A percentile compares a stretch with the other conserved stretches of the same genome.
Evolutionary conservation across 2,113 vertebrate species (phyloP).

Genomic region (Semnornis frantzii): DNA sequence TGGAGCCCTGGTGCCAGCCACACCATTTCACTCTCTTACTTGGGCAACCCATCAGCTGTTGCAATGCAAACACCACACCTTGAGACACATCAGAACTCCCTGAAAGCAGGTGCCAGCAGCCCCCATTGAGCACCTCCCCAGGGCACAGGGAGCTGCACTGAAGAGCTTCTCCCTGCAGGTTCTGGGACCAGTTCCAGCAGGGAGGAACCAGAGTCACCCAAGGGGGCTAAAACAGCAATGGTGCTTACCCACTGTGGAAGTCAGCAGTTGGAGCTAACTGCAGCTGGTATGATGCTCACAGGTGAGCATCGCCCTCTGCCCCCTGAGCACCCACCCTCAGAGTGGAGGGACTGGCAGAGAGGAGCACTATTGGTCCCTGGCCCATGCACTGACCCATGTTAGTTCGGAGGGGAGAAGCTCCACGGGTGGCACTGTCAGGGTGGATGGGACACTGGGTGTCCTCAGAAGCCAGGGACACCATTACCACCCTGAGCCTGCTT

Average conservation of each 20-base stretch:
- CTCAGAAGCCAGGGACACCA: rapidly evolving
- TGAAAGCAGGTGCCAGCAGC: background rate
- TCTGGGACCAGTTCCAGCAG: too few relatives aligned
- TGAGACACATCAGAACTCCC: rapidly evolving
- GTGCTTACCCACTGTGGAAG: background rate
- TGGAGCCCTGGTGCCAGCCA: background rate
- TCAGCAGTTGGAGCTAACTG: rapidly evolving
- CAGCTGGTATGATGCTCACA: rapidly evolving
- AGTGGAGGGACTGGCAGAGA: background rate
- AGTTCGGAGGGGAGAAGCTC: background rate
- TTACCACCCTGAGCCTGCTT: background rate
- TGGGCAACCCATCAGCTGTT: rapidly evolving
- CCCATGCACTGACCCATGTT: conserved; percentile 12
- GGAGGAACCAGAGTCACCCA: background rate
- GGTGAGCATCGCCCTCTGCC: background rate
- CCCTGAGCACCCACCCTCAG: rapidly evolving
- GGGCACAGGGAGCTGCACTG: background rate
- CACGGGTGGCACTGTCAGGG: conserved; percentile 42
- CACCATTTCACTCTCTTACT: background rate
- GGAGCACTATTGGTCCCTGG: background rate
- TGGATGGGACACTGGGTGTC: background rate
- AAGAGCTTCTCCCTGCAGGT: background rate
- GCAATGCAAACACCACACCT: background rate
- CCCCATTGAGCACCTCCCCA: background rate
- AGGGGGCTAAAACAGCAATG: rapidly evolving